Base-by-base conservation (phyloP, 2,888 invertebrate species). In the Dorcus parallelipipedus region DNA sequence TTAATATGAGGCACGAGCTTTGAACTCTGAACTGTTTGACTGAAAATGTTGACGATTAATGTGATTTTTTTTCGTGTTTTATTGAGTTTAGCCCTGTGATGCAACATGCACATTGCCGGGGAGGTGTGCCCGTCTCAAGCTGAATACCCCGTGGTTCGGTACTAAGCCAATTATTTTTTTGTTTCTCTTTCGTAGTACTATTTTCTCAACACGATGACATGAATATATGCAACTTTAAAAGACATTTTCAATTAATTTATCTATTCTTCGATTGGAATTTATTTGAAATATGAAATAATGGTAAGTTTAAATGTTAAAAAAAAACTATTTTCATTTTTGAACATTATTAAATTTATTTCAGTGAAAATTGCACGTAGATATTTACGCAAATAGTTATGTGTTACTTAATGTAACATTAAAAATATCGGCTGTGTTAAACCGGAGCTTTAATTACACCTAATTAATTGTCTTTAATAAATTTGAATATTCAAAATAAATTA, bases 241-340 rank as follows among this genome's bases (percentile, higher is more conserved):
- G 65, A 68, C 67, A 68, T 64, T 70, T 69, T 69, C 66, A 60
- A 66, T 70, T 69, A 66, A 63, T 69, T 68, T 70, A 64, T 62
- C 63, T 65, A 58, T 69, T 69, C 68, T 64, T 62, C 68, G 65
- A 67, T 65, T 69, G 69, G 69, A 67, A 71, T 66, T 70, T 70
- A 66, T 67, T 68, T 69, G 67, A 70, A 70, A 69, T 71, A 73
- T 73, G 73, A 73, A 71, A 73, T 72, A 73, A 73, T 73, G 73
- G 73, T 73, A 63, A 73, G 73, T 70, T 43, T 10, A 7, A 33
- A 33, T 33, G 26, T 33, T 33, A 33, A 33, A 33, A 33, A 33
- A 33, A 33, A 33, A 33, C 3, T 33, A 20, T 20, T 33, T 33
- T 33, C 5, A 33, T 33, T 33, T 33, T 33, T 33, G 3, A 33